Evolutionary conservation across 2,113 vertebrate genomes (phyloP), one percentile per base, ranked within the genome.

Genomic region (Phalacrocorax brasilianus): DNA sequence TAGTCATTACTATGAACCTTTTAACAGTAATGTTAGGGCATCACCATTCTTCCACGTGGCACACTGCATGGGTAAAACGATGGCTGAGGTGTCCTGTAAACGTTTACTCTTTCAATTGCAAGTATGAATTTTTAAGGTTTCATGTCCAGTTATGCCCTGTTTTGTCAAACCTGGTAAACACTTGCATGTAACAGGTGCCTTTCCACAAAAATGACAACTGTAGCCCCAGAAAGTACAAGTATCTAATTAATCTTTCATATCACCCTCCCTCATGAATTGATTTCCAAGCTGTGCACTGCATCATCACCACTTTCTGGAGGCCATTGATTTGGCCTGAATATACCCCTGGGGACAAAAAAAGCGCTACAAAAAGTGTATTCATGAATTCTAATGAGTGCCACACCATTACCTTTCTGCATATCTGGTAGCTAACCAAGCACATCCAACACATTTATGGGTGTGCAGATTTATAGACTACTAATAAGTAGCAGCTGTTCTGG

Each of bases 351-450:
- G 2, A 18, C 27, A 38, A 40, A 67, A 40, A 67, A 10, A 16
- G 14, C 61, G 26, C 47, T 49, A 44, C 44, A 65, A 33, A n/a
- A 92, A 82, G 24, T 62, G 35, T 45, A 27, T 66, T 78, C 32
- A 33, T 89, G 53, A 91, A 87, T 88, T 80, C 49, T 95, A 81
- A 91, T 92, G 66, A 22, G 53, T 91, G 75, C 70, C 66, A 86
- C 72, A 40, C 68, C 76, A 75, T 93, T 91, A 63, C 75, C 75
- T 94, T 88, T 93, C 79, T 89, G 83, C 56, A 45, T 49, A n/a
- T 86, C 40, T 90, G 68, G 86, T 32, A 63, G 85, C 89, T 88
- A 92, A 74, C 65, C 38, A 84, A 72, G 68, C 49, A 65, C 59
- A 68, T 89, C 19, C 27, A 84, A 38, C 33, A 44, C 44, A n/a